These are phyloP conservation scores for Radopholus similis DNA, from an alignment of 1,140 invertebrate species.

Conservation along the genomic window DNA sequence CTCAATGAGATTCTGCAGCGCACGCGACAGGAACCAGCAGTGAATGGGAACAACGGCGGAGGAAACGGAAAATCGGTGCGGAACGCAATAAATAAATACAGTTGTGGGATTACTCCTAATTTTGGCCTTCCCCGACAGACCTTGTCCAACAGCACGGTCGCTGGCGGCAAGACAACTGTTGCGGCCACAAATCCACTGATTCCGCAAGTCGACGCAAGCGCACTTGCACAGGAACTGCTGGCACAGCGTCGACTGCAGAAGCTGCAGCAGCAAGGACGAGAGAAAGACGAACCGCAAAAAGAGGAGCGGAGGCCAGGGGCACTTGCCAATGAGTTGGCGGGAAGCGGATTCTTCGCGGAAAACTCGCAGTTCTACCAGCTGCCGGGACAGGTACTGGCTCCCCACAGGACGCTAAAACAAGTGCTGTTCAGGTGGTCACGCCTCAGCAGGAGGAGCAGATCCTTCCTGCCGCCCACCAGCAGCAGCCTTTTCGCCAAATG, in stretches of 20 bases:
- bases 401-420: neutral
- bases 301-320: neutral
- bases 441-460: neutral
- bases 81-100: neutral
- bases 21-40: conserved; percentile 19
- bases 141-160: no score
- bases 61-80: neutral
- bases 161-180: no score
- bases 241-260: conserved; percentile 20
- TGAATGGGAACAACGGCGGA: no score
- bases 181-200: conserved; percentile 6
- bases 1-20: conserved; percentile 33
- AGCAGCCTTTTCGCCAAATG: neutral
- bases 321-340: neutral
- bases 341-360: neutral
- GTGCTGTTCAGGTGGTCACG: neutral
- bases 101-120: neutral
- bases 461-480: neutral
- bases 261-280: neutral
- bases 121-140: no score
- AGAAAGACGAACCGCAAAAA: neutral
- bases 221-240: conserved; percentile 17
- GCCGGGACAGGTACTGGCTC: neutral
- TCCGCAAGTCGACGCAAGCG: conserved; percentile 6
- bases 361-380: neutral